Evolutionary conservation across 2,888 invertebrate genomes (phyloP).

Genomic region (Xiphydria camelus): DNA sequence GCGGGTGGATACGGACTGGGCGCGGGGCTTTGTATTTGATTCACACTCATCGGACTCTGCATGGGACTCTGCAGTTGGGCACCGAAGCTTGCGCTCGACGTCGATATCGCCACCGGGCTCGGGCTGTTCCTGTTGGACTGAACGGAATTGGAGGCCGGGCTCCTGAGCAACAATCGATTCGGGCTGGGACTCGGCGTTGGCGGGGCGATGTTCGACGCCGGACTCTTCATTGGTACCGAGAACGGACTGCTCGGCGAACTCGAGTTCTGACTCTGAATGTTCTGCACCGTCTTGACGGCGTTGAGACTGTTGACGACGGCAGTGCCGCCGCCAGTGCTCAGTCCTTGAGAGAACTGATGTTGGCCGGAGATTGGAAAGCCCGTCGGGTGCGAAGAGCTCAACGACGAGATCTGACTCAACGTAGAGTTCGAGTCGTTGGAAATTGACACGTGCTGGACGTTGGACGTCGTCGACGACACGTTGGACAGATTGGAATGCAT

Average conservation of each 20-base stretch:
- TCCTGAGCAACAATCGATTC: constrained; percentile 50
- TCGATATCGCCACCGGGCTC: constrained; percentile 49
- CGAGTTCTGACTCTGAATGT: constrained; percentile 38
- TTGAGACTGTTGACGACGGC: constrained; percentile 37
- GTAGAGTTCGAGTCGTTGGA: constrained; percentile 43
- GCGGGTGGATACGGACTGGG: constrained; percentile 55
- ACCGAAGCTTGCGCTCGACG: constrained; percentile 46
- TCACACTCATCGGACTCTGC: constrained; percentile 55
- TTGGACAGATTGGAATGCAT: constrained; percentile 48
- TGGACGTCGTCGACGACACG: constrained; percentile 43
- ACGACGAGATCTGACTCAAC: constrained; percentile 39
- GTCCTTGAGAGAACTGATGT: constrained; percentile 44
- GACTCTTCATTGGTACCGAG: constrained; percentile 55
- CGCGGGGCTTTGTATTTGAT: constrained; percentile 54
- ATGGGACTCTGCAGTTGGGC: constrained; percentile 55
- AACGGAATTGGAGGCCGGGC: constrained; percentile 55
- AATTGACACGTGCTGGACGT: constrained; percentile 37
- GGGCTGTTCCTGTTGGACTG: constrained; percentile 53
- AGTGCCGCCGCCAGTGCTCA: constrained; percentile 29
- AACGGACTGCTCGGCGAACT: constrained; percentile 55
- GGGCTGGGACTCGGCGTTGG: constrained; percentile 56
- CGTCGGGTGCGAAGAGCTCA: constrained; percentile 18
- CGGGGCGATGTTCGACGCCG: constrained; percentile 54
- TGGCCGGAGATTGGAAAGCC: constrained; percentile 43
- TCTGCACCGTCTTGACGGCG: constrained; percentile 51